Conservation (phyloP, 2,888 invertebrate genomes). For the Smittia aterrima region DNA sequence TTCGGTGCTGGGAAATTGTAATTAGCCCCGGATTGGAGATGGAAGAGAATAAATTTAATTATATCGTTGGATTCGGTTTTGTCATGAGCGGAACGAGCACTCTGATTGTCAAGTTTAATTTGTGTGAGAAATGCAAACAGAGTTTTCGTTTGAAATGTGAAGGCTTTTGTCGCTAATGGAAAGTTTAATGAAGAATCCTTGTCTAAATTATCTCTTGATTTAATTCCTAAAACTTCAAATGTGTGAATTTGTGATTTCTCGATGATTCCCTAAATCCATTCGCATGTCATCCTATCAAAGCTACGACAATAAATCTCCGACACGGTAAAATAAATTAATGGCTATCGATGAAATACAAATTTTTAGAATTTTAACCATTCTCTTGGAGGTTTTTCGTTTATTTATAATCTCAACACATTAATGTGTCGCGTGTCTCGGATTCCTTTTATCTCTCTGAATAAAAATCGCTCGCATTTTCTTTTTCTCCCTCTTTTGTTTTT, state of each 20-base stretch:
- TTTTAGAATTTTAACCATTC: slow-evolving; percentile 3
- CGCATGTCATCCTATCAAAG: too few relatives aligned
- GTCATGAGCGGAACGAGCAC: neutral
- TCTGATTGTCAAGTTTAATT: slow-evolving; percentile 9
- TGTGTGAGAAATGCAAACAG: neutral
- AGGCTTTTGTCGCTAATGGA: neutral
- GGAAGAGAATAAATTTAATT: slow-evolving; percentile 22
- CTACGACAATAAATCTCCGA: neutral
- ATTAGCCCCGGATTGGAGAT: neutral
- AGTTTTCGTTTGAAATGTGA: neutral
- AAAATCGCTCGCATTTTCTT: neutral
- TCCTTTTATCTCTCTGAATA: slow-evolving; percentile 19
- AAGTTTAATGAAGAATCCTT: too few relatives aligned
- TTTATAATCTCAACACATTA: slow-evolving; percentile 37
- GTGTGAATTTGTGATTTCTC: neutral
- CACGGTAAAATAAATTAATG: neutral
- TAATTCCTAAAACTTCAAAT: too few relatives aligned
- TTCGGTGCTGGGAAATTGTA: slow-evolving; percentile 9
- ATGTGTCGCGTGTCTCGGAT: slow-evolving; percentile 39
- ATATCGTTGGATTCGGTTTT: slow-evolving; percentile 12
- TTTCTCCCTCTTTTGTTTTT: slow-evolving; percentile 6
- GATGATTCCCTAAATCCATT: neutral
- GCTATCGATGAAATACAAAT: neutral
- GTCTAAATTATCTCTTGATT: too few relatives aligned
- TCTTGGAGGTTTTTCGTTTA: neutral